phyloP scores from a whole-genome alignment of 2,113 vertebrate species.

The Mionectes macconnelli region DNA sequence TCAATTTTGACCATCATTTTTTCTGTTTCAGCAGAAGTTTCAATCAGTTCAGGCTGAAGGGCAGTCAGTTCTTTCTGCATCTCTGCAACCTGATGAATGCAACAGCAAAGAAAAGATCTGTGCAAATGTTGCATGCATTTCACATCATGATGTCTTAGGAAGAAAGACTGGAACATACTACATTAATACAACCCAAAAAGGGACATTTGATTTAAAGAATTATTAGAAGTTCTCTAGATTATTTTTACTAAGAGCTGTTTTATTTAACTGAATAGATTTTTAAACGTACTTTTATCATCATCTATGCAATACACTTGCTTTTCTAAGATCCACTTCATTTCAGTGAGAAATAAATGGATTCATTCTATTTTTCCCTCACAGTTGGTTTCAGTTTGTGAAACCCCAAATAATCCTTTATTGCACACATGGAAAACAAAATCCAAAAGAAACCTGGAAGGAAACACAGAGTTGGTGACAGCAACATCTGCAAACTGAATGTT shows the following conservation, averaged over 20 bases:
- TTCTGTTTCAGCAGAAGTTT: constrained; percentile 85
- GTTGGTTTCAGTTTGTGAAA: background rate
- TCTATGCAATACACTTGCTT: background rate
- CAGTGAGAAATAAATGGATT: background rate
- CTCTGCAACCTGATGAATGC: constrained; percentile 78
- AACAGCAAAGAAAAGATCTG: background rate
- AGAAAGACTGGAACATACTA: background rate
- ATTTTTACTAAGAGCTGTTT: background rate
- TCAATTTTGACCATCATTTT: constrained; percentile 91
- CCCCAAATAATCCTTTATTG: background rate
- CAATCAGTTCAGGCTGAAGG: constrained; percentile 88
- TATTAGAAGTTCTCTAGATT: background rate
- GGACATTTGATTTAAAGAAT: background rate
- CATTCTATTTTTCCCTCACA: background rate
- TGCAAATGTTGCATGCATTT: background rate
- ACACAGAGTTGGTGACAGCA: background rate
- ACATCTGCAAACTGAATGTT: background rate
- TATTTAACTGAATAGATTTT: background rate
- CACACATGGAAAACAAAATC: background rate
- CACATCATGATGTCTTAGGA: background rate
- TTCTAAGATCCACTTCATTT: background rate
- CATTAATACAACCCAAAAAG: background rate
- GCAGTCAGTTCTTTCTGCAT: constrained; percentile 90
- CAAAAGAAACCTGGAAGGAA: background rate
- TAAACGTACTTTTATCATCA: background rate